Percentiles rank a stretch among this genome's conserved stretches.
Evolutionary conservation across 1,140 invertebrate species (phyloP).

Genomic region (Elysia chlorotica): DNA sequence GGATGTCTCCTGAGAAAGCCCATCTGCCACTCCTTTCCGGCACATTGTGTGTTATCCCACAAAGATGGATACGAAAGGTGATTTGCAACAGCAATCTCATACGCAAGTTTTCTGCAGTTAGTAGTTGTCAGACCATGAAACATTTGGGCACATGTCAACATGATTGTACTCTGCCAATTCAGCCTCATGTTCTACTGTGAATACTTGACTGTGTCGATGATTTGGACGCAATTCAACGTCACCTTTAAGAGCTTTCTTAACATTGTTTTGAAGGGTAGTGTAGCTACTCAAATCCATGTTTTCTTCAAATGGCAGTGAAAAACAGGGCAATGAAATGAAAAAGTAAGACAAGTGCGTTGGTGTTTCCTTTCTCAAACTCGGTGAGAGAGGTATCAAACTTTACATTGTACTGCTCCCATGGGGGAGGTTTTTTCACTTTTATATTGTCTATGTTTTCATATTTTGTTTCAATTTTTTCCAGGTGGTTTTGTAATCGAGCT

Average conservation of each 20-base stretch:
- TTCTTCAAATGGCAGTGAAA: no score
- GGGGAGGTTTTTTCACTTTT: no score
- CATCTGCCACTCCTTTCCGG: background rate
- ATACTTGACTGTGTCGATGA: background rate
- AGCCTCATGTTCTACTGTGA: background rate
- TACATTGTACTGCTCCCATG: no score
- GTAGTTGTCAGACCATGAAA: background rate
- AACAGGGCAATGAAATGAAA: no score
- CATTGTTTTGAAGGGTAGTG: background rate
- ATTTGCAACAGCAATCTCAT: background rate
- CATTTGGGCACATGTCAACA: background rate
- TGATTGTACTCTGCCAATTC: background rate
- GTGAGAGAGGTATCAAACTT: no score
- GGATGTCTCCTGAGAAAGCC: background rate
- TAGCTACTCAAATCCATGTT: no score
- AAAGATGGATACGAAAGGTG: background rate
- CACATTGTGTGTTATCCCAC: background rate
- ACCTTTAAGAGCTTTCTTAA: background rate
- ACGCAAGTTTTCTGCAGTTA: background rate
- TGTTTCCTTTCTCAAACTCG: no score
- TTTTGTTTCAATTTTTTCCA: no score
- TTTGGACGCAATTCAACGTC: background rate
- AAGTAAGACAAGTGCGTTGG: no score
- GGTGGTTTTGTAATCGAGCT: no score
- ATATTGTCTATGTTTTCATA: no score